phyloP scores from a whole-genome alignment of 2,113 vertebrate genomes.

The Crotalus tigris region DNA sequence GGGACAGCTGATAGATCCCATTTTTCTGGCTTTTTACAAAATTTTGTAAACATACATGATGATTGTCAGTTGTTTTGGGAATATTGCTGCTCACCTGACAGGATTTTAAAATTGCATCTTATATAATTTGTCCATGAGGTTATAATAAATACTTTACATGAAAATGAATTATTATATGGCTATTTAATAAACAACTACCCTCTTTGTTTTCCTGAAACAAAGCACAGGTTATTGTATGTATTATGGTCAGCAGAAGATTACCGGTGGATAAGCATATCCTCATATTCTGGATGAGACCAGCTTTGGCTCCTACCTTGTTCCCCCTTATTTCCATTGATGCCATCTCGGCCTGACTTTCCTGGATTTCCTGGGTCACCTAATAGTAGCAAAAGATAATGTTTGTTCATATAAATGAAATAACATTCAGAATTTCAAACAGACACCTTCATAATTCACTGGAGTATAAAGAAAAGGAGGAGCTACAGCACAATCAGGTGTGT shows the following conservation, averaged over 20 bases:
- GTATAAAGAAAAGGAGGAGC: neutral
- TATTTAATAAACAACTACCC: neutral
- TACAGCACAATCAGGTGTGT: neutral
- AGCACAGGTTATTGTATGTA: neutral
- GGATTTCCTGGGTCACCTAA: slow-evolving; percentile 68
- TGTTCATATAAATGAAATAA: neutral
- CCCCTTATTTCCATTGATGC: slow-evolving; percentile 80
- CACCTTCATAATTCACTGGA: neutral
- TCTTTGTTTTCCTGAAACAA: neutral
- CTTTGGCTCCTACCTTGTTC: slow-evolving; percentile 75
- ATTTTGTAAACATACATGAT: neutral
- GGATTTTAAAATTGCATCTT: neutral
- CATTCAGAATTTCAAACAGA: neutral
- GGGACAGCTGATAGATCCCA: neutral
- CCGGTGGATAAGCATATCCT: neutral
- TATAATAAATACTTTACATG: neutral
- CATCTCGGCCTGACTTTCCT: slow-evolving; percentile 74
- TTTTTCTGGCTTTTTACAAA: neutral
- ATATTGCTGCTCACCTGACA: neutral
- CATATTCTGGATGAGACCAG: neutral
- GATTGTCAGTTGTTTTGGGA: neutral
- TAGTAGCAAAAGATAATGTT: neutral
- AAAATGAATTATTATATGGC: neutral
- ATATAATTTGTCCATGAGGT: neutral
- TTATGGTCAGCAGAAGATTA: neutral